phyloP scores from a whole-genome alignment of 2,888 invertebrate genomes.

The Nephrotoma guestfalica region DNA sequence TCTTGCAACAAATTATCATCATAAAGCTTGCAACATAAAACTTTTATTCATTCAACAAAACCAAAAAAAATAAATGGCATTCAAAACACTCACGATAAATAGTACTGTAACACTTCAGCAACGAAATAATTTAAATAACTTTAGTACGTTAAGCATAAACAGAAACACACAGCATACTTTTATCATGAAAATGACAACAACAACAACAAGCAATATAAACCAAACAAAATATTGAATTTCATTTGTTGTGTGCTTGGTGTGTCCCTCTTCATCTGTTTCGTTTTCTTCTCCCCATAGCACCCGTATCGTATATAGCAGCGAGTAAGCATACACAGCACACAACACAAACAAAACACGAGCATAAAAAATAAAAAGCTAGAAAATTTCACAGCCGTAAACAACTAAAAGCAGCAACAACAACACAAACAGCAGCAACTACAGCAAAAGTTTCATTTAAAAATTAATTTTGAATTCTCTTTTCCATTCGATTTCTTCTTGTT shows the following conservation, averaged over 20 bases:
- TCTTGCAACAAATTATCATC: background rate
- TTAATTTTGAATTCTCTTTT: background rate
- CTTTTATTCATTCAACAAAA: background rate
- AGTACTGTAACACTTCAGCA: background rate
- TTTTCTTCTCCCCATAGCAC: background rate
- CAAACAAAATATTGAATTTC: background rate
- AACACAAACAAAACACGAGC: background rate
- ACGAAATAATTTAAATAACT: background rate
- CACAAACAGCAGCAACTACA: background rate
- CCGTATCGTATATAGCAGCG: background rate
- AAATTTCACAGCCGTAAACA: background rate
- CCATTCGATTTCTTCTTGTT: background rate
- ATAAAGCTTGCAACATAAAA: background rate
- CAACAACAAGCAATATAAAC: background rate
- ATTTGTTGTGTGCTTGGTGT: background rate
- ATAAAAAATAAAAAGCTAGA: background rate
- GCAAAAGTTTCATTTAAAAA: background rate
- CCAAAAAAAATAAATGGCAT: background rate
- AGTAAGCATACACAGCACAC: background rate
- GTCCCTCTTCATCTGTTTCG: background rate
- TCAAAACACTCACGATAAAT: background rate
- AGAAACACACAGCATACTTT: background rate
- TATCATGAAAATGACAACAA: background rate
- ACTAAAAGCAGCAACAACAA: background rate
- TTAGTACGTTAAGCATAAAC: background rate